phyloP scores from a whole-genome alignment of 2,888 invertebrate species.

The Ochropacha duplaris region DNA sequence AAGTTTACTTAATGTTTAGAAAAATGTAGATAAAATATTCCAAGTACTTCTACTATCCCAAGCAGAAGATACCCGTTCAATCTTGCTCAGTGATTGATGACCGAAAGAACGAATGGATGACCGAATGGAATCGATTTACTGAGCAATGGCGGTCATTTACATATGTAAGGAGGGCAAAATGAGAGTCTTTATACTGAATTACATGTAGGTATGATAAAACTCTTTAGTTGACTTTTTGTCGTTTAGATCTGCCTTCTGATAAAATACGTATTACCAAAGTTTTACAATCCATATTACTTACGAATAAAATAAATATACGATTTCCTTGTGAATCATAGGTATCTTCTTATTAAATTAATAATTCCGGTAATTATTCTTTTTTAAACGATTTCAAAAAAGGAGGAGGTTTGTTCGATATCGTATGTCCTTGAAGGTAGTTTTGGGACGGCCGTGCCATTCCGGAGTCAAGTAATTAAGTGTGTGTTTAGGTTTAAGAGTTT shows the following conservation, averaged over 20 bases:
- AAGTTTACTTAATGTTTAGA: neutral
- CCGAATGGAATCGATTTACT: constrained; percentile 77
- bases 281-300: no score
- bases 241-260: neutral
- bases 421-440: no score
- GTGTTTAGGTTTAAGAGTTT: no score
- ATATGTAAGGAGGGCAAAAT: constrained; percentile 67
- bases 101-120: constrained; percentile 64
- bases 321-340: neutral
- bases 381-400: no score
- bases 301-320: no score
- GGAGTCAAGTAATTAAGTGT: no score
- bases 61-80: constrained; percentile 55
- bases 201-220: neutral
- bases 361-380: no score
- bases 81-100: constrained; percentile 75
- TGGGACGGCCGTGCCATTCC: no score
- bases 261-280: no score
- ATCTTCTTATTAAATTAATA: neutral
- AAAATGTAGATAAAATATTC: constrained; percentile 25
- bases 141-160: constrained; percentile 68
- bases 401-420: no score
- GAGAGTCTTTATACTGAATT: constrained; percentile 30
- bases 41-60: constrained; percentile 19
- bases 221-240: neutral